Base-by-base conservation (phyloP, 30 jellyfish, hydroid and myxozoan species). In the Turritopsis rubra region DNA sequence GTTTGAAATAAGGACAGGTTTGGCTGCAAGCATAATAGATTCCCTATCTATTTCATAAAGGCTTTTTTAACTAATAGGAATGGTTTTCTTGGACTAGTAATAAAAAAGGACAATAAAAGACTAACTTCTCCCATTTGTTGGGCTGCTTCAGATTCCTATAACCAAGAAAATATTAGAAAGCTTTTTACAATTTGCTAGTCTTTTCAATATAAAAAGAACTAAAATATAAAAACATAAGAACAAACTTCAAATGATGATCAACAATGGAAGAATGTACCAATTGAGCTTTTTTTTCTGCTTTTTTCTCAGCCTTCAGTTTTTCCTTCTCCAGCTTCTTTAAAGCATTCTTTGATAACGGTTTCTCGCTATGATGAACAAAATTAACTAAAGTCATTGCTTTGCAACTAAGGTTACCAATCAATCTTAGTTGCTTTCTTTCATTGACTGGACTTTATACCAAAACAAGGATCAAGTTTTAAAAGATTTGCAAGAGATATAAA, bases 291-390 rank as follows among this genome's bases (percentile, higher is more conserved):
- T 89, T 85, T 75, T 88, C 91, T 24, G 96, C 97, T 78, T 94
- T 94, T 71, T 82, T 88, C 70, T 89, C 97, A 16, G 97, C 96
- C 71, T 94, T 94, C 81, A 89, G 78, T 86, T 89, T 89, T 53
- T 94, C 99, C 74, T 94, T 94, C 83, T 94, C 99, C 5, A 89
- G 92, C 89, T 94, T 94, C 75, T 94, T 94, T 88, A 88, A 71
- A 21, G 96, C 99, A 65, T 94, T 94, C 80, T 94, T 94, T 60
- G 99, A 94, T 7, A 92, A 83, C 1, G 92, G 90, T 81, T 87
- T 66, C 7, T 71, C 85, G 26, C 85, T 65, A 71, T 20, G 17
- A 0, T 9, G 54, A 81, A 1, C 8, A n/a, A 80, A 26, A 22
- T 72, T 16, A 1, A 17, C 27, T 70, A 17, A 31, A 70, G n/a